Evolutionary conservation across 2,113 vertebrate genomes (phyloP), one percentile per base, ranked within the genome.

Genomic region (Calcarius ornatus): DNA sequence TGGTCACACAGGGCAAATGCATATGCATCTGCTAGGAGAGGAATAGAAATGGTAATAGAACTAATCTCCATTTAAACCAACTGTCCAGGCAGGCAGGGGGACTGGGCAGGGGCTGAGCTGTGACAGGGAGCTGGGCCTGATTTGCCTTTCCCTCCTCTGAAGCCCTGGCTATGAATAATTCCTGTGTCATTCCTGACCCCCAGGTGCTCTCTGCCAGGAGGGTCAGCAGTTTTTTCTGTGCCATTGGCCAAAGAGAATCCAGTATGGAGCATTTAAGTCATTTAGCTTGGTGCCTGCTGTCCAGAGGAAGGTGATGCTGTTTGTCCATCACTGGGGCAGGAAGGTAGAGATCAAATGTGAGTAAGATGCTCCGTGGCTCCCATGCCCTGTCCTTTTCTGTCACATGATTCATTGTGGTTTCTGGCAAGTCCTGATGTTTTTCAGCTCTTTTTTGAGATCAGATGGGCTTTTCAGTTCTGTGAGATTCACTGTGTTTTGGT

Each of bases 11-110:
- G 96, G 96, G 85, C 92, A 93, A 88, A 95, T 83, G 63, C 72
- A 66, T 90, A 73, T 83, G 85, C 87, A 90, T 94, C 81, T 86
- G 42, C 81, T 56, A 8, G 81, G 53, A 83, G 71, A 93, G 38
- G 66, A 92, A 80, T 54, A 73, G 88, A 86, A 95, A 96, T 70
- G 82, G 89, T 82, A 79, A 86, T 83, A 43, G 35, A 85, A 87
- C 73, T 88, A 94, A 96, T 96, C 82, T 95, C 27, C 93, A 92
- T 93, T 95, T 94, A 94, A 94, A 95, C 81, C 61, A 95, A 90
- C 24, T 90, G 83, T 37, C 80, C 86, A 60, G 73, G 43, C 66
- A 87, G 48, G 4, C 68, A 61, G 93, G 40, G 35, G 84, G 86
- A 23, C 42, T 0, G 4, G 77, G 56, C 69, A 63, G 66, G 51